Evolutionary conservation across 1,140 invertebrate species (phyloP).

Genomic region (Brachionus paranguensis): DNA sequence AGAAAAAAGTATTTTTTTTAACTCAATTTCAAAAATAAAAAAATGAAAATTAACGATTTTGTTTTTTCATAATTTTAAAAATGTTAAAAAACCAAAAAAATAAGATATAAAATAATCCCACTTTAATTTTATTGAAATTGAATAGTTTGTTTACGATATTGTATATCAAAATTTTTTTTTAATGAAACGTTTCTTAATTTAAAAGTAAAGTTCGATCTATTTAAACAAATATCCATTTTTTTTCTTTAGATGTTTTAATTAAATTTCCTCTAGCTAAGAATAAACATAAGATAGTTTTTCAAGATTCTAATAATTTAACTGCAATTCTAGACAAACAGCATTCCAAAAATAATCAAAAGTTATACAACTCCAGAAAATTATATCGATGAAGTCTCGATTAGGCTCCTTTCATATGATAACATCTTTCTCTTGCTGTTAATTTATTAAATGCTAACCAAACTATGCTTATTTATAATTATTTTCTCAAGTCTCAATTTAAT

Average conservation of each 20-base stretch:
- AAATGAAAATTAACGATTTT: too few species aligned
- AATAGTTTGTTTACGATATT: too few species aligned
- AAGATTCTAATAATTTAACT: background rate
- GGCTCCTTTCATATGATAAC: background rate
- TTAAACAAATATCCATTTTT: background rate
- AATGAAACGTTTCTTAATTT: too few species aligned
- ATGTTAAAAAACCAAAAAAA: too few species aligned
- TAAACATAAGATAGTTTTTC: background rate
- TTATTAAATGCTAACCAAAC: background rate
- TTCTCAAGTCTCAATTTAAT: background rate
- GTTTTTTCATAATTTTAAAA: too few species aligned
- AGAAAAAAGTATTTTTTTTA: too few species aligned
- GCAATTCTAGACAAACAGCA: background rate
- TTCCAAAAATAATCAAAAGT: background rate
- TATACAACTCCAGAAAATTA: background rate
- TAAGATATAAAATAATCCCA: too few species aligned
- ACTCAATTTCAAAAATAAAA: too few species aligned
- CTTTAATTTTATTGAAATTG: too few species aligned
- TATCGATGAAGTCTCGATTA: background rate
- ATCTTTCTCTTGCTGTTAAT: background rate
- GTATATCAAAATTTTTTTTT: too few species aligned
- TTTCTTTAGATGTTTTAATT: background rate
- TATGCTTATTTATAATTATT: background rate
- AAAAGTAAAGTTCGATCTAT: background rate
- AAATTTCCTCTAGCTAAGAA: background rate